Base-by-base conservation (phyloP, 2,888 invertebrate species). In the Anticlea derivata region DNA sequence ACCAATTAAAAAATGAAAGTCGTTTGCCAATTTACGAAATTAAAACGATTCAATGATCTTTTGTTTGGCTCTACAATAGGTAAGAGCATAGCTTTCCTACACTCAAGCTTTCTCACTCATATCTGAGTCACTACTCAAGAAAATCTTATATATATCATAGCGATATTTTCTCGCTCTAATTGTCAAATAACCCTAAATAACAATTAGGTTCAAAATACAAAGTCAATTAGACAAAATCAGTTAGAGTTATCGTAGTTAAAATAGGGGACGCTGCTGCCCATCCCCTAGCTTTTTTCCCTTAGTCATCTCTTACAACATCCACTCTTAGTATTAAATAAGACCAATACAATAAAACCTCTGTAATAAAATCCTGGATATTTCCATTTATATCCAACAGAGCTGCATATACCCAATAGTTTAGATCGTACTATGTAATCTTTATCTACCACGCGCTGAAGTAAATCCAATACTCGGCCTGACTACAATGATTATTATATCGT, bases 1-100 rank as follows among this genome's bases (percentile, higher is more conserved):
- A 1, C 38, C 43, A 48, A 53, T 53, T 48, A 48, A 43, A 43
- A 53, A 26, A 37, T 20, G 52, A 53, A 53, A 53, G 52, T 53
- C 4, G 29, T 35, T 30, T 46, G 40, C 40, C 40, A 51, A 45
- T 47, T 48, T 39, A 29, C 17, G 10, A 48, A 44, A 47, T 46
- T 51, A 31, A 41, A 31, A 34, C 8, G 12, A 43, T 40, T 31
- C 35, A 30, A 26, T 13, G n/a, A n/a, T n/a, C n/a, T 10, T 33
- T 41, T 31, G 35, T 49, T 49, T 20, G 30, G 24, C 12, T 34
- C 7, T 34, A 30, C 34, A 35, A 41, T 35, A 17, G 35, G 22
- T 22, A n/a, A n/a, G 35, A 40, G 7, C 17, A 17, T 17, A 17
- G 2, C 4, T 3, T 17, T 17, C 17, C 17, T 3, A 17, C 17